Conservation (phyloP, 2,888 invertebrate species). For the Rhimphoctona megacephalus region DNA sequence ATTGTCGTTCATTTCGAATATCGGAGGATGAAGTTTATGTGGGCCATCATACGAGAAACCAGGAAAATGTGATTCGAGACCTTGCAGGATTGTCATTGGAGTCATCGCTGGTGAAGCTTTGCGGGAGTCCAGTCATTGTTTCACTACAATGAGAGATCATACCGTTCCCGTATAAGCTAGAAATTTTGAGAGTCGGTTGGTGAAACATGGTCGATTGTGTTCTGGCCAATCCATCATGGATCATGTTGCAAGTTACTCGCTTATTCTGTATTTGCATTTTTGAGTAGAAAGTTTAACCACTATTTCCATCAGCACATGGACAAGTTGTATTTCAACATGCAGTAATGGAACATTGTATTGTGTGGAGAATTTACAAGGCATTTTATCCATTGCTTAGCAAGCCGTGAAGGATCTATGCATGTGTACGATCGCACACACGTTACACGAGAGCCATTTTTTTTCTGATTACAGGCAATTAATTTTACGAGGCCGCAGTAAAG, state of each 20-base stretch:
- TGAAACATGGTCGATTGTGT: conserved; percentile 26
- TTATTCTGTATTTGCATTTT: not conserved
- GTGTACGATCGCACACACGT: conserved; percentile 12
- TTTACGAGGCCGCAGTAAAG: conserved; percentile 80
- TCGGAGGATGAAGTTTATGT: conserved; percentile 67
- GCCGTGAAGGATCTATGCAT: conserved; percentile 36
- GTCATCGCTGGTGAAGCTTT: conserved; percentile 51
- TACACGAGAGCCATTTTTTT: conserved; percentile 68
- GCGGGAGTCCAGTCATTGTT: conserved; percentile 36
- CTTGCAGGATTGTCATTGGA: conserved; percentile 49
- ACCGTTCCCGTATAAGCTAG: conserved; percentile 15
- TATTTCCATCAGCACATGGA: not conserved
- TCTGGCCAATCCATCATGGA: conserved; percentile 14
- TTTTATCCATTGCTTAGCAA: conserved; percentile 45
- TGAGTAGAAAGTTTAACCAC: conserved; percentile 18
- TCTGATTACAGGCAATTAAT: conserved; percentile 82
- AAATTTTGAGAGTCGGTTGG: conserved; percentile 4
- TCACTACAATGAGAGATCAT: conserved; percentile 52
- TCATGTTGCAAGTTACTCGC: conserved; percentile 27
- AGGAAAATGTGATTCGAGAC: conserved; percentile 51
- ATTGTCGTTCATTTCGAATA: conserved; percentile 52
- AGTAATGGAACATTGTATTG: not conserved
- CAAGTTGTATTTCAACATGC: not conserved
- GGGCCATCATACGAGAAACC: conserved; percentile 51
- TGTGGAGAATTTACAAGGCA: not conserved